phyloP scores from a whole-genome alignment of 2,113 vertebrate species.

The Siphamia tubifer region DNA sequence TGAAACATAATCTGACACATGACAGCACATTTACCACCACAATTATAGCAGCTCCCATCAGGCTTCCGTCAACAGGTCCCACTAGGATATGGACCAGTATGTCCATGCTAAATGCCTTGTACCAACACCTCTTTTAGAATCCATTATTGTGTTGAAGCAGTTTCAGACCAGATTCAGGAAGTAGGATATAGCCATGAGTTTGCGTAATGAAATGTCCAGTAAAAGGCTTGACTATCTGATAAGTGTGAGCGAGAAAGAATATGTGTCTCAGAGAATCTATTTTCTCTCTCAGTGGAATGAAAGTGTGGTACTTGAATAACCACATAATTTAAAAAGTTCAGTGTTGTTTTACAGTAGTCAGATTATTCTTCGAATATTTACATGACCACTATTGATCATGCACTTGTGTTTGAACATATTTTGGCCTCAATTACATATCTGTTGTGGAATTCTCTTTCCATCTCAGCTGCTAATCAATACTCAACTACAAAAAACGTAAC shows the following conservation, averaged over 20 bases:
- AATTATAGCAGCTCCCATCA: conserved; percentile 50
- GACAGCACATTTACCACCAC: conserved; percentile 66
- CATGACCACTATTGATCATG: not conserved
- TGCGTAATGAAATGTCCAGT: not conserved
- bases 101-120: not conserved
- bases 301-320: conserved; percentile 54
- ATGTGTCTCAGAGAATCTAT: conserved; percentile 58
- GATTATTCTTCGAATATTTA: not conserved
- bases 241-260: not conserved
- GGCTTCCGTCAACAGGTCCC: conserved; percentile 57
- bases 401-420: not conserved
- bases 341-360: conserved; percentile 31
- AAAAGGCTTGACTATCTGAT: conserved; percentile 5
- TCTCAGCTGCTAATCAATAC: not conserved
- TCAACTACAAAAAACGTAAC: not conserved
- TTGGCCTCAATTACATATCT: not conserved
- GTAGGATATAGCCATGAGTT: not conserved
- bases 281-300: conserved; percentile 63
- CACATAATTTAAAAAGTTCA: conserved; percentile 49
- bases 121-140: conserved; percentile 1
- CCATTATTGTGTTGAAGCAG: not conserved
- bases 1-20: conserved; percentile 64
- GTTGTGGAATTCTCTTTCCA: not conserved
- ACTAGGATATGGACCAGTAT: conserved; percentile 18
- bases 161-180: not conserved